Evolutionary conservation across 2,797 vertebrate genomes (phyloP).

Genomic region (Brachyrhaphis roseni): DNA sequence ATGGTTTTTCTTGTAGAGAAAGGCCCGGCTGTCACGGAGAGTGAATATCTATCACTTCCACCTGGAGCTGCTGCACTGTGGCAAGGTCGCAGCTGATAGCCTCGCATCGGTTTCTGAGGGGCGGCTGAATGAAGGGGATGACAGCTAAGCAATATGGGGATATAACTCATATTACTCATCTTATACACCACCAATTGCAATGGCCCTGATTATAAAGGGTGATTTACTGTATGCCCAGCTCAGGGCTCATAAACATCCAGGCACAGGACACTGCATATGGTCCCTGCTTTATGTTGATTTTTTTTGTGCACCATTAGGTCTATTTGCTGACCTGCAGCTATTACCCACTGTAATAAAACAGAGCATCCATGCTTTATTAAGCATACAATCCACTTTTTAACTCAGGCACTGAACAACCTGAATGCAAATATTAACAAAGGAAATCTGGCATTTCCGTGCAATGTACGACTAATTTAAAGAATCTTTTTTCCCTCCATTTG

Average conservation of each 20-base stretch:
- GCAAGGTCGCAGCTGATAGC: conserved; percentile 81
- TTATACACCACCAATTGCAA: conserved; percentile 69
- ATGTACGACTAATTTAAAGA: background rate
- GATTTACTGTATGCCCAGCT: conserved; percentile 73
- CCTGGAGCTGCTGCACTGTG: conserved; percentile 65
- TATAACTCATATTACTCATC: conserved; percentile 79
- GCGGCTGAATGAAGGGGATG: conserved; percentile 68
- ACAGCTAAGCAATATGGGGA: conserved; percentile 69
- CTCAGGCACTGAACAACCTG: conserved; percentile 57
- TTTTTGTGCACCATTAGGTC: conserved; percentile 74
- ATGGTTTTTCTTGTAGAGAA: conserved; percentile 77
- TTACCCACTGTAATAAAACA: conserved; percentile 60
- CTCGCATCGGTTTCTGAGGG: conserved; percentile 52
- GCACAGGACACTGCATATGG: conserved; percentile 70
- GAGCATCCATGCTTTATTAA: conserved; percentile 62
- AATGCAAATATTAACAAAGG: conserved; percentile 24
- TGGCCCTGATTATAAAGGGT: conserved; percentile 78
- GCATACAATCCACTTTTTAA: conserved; percentile 56
- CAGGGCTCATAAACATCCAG: conserved; percentile 73
- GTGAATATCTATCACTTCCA: conserved; percentile 82
- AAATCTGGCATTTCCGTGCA: conserved; percentile 19
- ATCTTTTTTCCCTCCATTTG: background rate
- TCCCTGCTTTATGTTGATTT: conserved; percentile 74
- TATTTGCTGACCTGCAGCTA: conserved; percentile 76
- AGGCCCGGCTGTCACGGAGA: conserved; percentile 65